Percentiles rank a stretch among this genome's conserved stretches.
phyloP scores from a whole-genome alignment of 2,888 invertebrate species.

The Allophyes oxyacanthae region DNA sequence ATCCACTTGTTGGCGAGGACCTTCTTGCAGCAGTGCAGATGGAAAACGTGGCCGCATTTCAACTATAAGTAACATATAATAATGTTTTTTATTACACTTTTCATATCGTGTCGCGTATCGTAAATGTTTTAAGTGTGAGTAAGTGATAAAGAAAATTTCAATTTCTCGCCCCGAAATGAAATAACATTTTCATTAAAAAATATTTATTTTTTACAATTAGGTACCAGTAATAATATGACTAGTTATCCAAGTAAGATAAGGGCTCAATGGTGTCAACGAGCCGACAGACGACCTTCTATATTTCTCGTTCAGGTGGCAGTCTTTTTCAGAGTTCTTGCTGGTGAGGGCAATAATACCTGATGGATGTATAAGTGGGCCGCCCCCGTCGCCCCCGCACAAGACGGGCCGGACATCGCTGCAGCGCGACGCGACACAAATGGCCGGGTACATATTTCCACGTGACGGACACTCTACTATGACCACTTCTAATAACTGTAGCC shows the following conservation, averaged over 20 bases:
- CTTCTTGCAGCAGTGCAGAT: constrained; percentile 96
- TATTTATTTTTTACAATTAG: not conserved
- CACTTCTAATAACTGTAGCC: constrained; percentile 6
- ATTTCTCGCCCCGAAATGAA: too few species aligned
- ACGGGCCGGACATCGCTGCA: not conserved
- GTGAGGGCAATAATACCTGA: constrained; percentile 7
- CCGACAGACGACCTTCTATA: not conserved
- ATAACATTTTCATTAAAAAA: not conserved
- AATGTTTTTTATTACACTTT: too few species aligned
- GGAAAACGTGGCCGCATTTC: constrained; percentile 98
- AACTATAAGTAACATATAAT: constrained; percentile 86
- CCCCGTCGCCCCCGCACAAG: constrained; percentile 4
- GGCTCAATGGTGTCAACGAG: constrained; percentile 8
- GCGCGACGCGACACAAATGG: constrained; percentile 3
- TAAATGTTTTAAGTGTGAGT: too few species aligned
- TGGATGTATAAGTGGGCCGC: constrained; percentile 5
- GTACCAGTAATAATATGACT: constrained; percentile 4
- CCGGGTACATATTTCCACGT: not conserved
- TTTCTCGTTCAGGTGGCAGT: not conserved
- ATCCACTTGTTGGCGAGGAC: constrained; percentile 97
- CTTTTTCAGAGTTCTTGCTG: not conserved
- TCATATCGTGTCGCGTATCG: too few species aligned
- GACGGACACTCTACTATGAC: constrained; percentile 1
- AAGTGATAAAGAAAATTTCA: too few species aligned
- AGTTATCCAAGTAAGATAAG: constrained; percentile 21